These are phyloP conservation scores for Anhinga anhinga DNA, from an alignment of 2,113 vertebrate genomes.

Conservation along the genomic window DNA sequence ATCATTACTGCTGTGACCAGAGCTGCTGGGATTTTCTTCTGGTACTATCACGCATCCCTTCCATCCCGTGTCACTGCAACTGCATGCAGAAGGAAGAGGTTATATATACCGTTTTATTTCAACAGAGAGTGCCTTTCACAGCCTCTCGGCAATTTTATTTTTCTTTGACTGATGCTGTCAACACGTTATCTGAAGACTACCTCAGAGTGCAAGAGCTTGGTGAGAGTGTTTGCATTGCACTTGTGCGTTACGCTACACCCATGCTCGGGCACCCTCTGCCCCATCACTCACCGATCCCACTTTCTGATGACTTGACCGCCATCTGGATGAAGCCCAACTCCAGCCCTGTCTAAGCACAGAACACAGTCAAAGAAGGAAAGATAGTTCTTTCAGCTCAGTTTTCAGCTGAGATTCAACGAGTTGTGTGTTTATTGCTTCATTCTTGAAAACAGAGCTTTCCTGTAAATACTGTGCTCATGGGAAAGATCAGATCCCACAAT, in stretches of 20 bases:
- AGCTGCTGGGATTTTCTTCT: not conserved
- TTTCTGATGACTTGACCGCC: constrained; percentile 7
- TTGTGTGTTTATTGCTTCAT: not conserved
- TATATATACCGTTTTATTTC: not conserved
- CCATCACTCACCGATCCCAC: constrained; percentile 33
- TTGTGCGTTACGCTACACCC: constrained; percentile 25
- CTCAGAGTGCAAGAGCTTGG: not conserved
- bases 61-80: not conserved
- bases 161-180: constrained; percentile 62
- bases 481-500: not conserved
- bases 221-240: constrained; percentile 59
- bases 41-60: not conserved
- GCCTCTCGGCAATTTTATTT: not conserved
- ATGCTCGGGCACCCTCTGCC: not conserved
- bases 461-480: accelerated
- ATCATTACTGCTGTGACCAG: not conserved
- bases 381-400: not conserved
- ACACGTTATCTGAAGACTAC: constrained; percentile 35
- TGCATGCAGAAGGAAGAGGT: not conserved
- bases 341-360: not conserved
- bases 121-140: constrained; percentile 34
- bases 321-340: constrained; percentile 19
- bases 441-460: not conserved
- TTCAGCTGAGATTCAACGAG: not conserved
- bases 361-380: not conserved